These are phyloP conservation scores for Galagoides demidoff DNA, from an alignment of 2,797 vertebrate genomes.

Conservation along the genomic window DNA sequence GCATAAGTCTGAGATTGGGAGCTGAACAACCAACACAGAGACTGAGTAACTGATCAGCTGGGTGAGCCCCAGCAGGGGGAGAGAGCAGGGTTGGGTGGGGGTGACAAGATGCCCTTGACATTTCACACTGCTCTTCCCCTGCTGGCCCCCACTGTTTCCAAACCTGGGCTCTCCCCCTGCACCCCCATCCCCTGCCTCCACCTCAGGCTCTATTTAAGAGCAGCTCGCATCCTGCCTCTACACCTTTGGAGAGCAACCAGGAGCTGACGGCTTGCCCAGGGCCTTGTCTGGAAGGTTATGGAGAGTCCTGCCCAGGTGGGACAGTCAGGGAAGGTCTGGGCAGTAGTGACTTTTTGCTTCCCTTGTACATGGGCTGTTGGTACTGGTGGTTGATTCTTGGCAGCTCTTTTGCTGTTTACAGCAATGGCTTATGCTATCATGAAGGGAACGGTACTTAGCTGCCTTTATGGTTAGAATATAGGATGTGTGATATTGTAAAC, in stretches of 20 bases:
- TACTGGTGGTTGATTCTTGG: neutral
- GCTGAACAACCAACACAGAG: neutral
- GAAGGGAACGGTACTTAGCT: slow-evolving; percentile 20
- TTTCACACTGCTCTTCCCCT: neutral
- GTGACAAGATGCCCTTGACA: neutral
- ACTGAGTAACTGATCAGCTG: neutral
- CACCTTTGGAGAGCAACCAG: slow-evolving; percentile 1
- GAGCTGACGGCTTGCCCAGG: neutral
- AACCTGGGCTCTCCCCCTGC: neutral
- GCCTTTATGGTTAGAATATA: slow-evolving; percentile 16
- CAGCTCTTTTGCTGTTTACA: neutral
- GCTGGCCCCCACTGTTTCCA: neutral
- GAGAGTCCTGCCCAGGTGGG: neutral
- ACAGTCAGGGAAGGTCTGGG: neutral
- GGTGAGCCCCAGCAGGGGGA: neutral
- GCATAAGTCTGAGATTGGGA: neutral
- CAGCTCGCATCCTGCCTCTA: neutral
- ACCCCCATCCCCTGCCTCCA: too few relatives aligned
- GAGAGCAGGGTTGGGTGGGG: neutral
- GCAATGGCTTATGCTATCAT: neutral
- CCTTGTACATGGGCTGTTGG: neutral
- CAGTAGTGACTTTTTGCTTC: neutral
- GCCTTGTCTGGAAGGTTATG: neutral
- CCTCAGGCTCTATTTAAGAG: neutral
- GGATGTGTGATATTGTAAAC: neutral